Percentiles rank a stretch among this genome's conserved stretches.
Evolutionary conservation across 2,797 vertebrate genomes (phyloP).

Genomic region (Cynodonichthys magdalenae): DNA sequence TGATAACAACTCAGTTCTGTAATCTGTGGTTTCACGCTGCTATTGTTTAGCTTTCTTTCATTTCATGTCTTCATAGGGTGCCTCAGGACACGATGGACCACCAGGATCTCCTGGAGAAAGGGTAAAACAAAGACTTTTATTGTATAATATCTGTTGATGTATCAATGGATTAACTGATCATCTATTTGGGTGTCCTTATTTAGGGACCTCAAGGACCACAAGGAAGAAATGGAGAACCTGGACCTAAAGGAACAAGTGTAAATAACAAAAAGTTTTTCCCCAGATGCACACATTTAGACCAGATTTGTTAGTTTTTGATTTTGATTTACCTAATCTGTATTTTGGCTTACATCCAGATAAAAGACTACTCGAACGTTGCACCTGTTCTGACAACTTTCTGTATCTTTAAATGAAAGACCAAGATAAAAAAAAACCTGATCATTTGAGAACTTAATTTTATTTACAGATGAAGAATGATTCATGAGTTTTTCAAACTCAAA

Average conservation of each 20-base stretch:
- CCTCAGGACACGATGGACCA: conserved; percentile 92
- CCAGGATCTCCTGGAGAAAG: conserved; percentile 91
- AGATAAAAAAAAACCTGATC: neutral
- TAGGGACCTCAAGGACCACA: conserved; percentile 95
- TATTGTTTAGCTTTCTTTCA: conserved; percentile 5
- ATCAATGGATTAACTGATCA: neutral
- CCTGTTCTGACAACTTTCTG: too few species aligned
- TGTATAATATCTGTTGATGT: too few species aligned
- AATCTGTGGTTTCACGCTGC: conserved; percentile 1
- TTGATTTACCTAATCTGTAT: neutral
- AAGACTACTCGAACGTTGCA: neutral
- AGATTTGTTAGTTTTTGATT: neutral
- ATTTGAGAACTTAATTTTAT: neutral
- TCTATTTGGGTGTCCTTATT: conserved; percentile 19
- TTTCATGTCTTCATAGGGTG: conserved; percentile 79
- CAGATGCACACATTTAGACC: neutral
- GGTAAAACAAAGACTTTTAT: conserved; percentile 74
- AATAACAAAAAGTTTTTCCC: conserved; percentile 63
- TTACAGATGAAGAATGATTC: neutral
- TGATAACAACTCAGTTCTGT: neutral
- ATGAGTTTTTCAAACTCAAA: neutral
- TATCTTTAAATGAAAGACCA: too few species aligned
- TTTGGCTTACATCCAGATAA: neutral
- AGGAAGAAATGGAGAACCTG: conserved; percentile 92
- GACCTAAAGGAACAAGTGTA: conserved; percentile 94